Evolutionary conservation across 2,113 vertebrate genomes (phyloP).

Genomic region (Paedocypris sp.): DNA sequence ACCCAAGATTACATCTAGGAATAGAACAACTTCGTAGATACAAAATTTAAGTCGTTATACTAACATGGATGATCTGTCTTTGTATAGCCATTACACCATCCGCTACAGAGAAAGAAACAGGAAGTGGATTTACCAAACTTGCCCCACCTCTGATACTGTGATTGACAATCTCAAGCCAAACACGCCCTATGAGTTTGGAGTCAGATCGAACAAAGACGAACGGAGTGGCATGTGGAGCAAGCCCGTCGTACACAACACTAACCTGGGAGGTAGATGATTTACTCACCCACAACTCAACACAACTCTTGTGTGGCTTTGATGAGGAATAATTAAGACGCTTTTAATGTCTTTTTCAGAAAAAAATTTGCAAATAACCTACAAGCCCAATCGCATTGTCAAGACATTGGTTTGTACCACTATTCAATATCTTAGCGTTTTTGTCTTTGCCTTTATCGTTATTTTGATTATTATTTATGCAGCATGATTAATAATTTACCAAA

Average conservation of each 20-base stretch:
- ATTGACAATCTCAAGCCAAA: slow-evolving; percentile 84
- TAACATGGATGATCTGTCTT: not conserved
- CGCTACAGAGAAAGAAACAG: slow-evolving; percentile 83
- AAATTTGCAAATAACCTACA: slow-evolving; percentile 40
- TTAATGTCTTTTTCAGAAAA: slow-evolving; percentile 43
- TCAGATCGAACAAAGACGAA: slow-evolving; percentile 73
- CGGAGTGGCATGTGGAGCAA: slow-evolving; percentile 78
- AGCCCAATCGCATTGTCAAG: slow-evolving; percentile 31
- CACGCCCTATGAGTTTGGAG: slow-evolving; percentile 82
- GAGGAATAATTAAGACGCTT: not conserved
- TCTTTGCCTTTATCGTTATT: no score
- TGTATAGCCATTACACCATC: slow-evolving; percentile 79
- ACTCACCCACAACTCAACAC: not conserved
- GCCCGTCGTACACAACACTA: slow-evolving; percentile 69
- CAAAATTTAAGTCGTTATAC: no score
- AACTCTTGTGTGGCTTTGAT: not conserved
- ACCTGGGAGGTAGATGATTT: slow-evolving; percentile 66
- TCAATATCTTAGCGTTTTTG: no score
- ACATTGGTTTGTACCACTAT: slow-evolving; percentile 32
- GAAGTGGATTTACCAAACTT: slow-evolving; percentile 88
- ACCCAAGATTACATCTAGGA: no score
- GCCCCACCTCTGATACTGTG: slow-evolving; percentile 84
- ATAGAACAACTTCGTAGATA: no score
- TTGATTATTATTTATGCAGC: no score
- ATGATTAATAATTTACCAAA: no score